Conservation (phyloP, 2,888 invertebrate species). For the Rhopalosiphum nymphaeae region DNA sequence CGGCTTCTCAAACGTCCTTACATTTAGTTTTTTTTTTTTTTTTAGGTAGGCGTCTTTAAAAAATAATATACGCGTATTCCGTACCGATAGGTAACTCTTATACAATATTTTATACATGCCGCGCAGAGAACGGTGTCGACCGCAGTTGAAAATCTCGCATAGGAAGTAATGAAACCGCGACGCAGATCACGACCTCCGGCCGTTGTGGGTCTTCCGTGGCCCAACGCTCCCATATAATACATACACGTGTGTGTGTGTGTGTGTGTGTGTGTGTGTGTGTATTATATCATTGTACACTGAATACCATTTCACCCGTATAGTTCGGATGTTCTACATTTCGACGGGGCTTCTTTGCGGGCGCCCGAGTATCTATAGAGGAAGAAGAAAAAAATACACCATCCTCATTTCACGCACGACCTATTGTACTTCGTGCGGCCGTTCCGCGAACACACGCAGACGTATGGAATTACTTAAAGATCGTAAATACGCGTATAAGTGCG, state of each 20-base stretch:
- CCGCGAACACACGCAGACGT: constrained; percentile 30
- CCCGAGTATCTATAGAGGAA: neutral
- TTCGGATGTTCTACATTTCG: constrained; percentile 19
- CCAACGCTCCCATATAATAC: neutral
- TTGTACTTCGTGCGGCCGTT: constrained; percentile 38
- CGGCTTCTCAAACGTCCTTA: neutral
- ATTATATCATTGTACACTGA: neutral
- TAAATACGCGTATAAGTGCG: neutral
- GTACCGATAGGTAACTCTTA: neutral
- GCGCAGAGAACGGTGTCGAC: neutral
- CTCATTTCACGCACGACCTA: constrained; percentile 56
- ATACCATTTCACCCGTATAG: constrained; percentile 35
- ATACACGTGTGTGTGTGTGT: neutral
- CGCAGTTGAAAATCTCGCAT: constrained; percentile 25
- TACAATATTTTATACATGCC: neutral
- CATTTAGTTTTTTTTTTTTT: neutral
- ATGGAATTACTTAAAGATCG: constrained; percentile 45
- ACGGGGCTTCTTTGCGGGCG: constrained; percentile 54
- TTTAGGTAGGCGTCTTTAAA: neutral
- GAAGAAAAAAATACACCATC: constrained; percentile 14
- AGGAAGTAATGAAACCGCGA: constrained; percentile 15
- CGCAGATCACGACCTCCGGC: constrained; percentile 47
- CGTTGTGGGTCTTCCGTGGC: constrained; percentile 56
- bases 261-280: neutral
- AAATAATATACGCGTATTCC: neutral